Conservation (phyloP, 2,113 vertebrate genomes). For the Fulmarus glacialis region DNA sequence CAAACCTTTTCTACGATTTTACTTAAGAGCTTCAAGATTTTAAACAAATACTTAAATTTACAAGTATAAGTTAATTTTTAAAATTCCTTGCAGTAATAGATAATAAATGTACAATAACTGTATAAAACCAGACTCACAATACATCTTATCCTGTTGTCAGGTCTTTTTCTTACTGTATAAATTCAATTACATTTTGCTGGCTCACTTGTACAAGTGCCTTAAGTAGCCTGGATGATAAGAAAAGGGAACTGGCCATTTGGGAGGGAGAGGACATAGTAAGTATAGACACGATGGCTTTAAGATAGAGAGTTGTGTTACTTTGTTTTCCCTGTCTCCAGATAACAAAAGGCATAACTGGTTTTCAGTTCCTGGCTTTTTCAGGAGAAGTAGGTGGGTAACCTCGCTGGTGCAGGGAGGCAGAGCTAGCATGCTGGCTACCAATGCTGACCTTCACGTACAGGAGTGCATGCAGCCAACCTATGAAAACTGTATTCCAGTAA, state of each 20-base stretch:
- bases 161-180: background rate
- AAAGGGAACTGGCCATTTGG: background rate
- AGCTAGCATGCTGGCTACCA: background rate
- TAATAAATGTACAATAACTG: background rate
- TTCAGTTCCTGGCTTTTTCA: background rate
- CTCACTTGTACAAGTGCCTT: background rate
- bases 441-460: background rate
- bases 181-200: background rate
- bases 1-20: background rate
- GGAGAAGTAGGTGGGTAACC: background rate
- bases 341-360: background rate
- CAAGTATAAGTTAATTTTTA: background rate
- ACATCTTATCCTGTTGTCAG: background rate
- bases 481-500: background rate
- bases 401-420: background rate
- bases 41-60: background rate
- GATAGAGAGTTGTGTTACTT: background rate
- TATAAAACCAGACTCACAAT: background rate
- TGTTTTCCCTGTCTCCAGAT: background rate
- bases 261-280: background rate
- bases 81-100: background rate
- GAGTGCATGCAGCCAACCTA: background rate
- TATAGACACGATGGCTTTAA: background rate
- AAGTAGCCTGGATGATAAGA: background rate
- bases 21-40: background rate